These are phyloP conservation scores for Colossoma macropomum DNA, from an alignment of 2,113 vertebrate species.

Conservation along the genomic window DNA sequence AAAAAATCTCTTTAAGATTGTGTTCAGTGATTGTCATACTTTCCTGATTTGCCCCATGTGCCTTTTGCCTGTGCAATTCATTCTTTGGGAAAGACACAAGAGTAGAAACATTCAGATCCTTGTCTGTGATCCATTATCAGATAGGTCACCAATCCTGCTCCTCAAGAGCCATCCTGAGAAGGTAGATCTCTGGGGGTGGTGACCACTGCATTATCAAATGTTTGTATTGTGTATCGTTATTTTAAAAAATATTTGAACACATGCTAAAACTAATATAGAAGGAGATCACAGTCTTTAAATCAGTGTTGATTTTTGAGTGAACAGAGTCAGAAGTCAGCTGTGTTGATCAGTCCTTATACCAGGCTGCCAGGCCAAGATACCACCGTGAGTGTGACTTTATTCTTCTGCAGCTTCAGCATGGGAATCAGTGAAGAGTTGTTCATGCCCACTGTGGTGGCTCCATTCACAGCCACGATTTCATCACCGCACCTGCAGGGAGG, in stretches of 20 bases:
- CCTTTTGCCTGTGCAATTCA: background rate
- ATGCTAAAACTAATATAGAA: background rate
- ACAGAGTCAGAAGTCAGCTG: background rate
- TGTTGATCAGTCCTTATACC: constrained; percentile 68
- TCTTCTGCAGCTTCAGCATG: constrained; percentile 91
- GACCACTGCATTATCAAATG: background rate
- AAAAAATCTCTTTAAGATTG: constrained; percentile 42
- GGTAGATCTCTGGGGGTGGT: background rate
- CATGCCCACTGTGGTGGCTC: constrained; percentile 87
- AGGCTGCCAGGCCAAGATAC: constrained; percentile 93
- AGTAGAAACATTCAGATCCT: background rate
- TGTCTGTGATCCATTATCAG: background rate
- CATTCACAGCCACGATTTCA: constrained; percentile 92
- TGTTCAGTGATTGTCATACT: constrained; percentile 60
- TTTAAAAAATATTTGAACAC: background rate
- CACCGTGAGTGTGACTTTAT: constrained; percentile 88
- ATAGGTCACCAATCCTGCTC: too few species aligned
- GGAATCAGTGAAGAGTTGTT: constrained; percentile 91
- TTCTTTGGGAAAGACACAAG: background rate
- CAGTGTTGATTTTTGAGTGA: background rate
- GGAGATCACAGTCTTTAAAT: background rate
- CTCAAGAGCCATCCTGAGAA: too few species aligned
- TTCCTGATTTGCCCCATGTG: constrained; percentile 28
- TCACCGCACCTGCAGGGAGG: constrained; percentile 84
- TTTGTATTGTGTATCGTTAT: background rate